Conservation (phyloP, 2,888 invertebrate species). For the Ormia ochracea region DNA sequence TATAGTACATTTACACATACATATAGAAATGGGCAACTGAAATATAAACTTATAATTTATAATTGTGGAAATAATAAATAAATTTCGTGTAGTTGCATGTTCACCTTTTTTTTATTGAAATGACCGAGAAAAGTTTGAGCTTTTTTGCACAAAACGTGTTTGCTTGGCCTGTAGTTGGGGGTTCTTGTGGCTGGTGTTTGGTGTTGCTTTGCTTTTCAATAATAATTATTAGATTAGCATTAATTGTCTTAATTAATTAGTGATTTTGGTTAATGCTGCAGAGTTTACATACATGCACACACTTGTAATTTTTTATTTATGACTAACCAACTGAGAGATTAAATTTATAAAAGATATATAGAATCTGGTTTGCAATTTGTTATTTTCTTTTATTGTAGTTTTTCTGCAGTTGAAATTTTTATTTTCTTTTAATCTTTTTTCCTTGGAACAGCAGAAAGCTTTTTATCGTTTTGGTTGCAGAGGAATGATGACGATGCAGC, state of each 20-base stretch:
- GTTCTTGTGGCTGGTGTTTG: too few species aligned
- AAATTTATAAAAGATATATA: too few species aligned
- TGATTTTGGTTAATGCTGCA: too few species aligned
- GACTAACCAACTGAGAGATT: too few species aligned
- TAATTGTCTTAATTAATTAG: too few species aligned
- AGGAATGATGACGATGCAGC: constrained; percentile 39
- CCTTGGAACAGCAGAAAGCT: background rate
- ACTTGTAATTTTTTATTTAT: too few species aligned
- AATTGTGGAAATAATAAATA: too few species aligned
- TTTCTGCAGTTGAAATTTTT: constrained; percentile 9
- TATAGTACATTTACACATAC: too few species aligned
- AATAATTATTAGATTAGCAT: constrained; percentile 23
- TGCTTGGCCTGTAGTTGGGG: background rate
- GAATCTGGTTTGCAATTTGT: constrained; percentile 7
- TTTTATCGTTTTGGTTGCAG: constrained; percentile 26
- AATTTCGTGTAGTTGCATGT: background rate
- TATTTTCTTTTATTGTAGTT: background rate
- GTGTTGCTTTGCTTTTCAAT: background rate
- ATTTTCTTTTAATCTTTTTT: background rate
- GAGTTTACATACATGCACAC: too few species aligned
- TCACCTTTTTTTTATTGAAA: background rate
- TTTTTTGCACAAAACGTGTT: background rate
- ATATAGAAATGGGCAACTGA: too few species aligned
- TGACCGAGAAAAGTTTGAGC: background rate
- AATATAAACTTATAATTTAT: too few species aligned